Evolutionary conservation across 1,140 invertebrate species (phyloP).

Genomic region (Brachionus rotundiformis): DNA sequence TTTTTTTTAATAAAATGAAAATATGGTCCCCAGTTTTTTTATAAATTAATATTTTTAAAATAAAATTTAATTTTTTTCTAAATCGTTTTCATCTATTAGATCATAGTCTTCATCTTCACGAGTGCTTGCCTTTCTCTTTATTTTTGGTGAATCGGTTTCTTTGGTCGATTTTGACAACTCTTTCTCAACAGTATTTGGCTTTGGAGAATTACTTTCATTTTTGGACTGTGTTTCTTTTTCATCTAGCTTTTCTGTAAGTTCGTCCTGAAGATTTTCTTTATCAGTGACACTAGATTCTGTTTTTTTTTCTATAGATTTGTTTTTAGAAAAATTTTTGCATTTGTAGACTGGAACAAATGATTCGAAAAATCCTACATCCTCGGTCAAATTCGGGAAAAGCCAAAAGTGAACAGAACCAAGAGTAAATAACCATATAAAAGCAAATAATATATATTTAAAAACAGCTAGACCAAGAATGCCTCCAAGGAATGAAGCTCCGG

Average conservation of each 20-base stretch:
- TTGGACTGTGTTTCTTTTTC: background rate
- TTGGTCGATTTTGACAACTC: background rate
- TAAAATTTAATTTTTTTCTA: slow-evolving; percentile 25
- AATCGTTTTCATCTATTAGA: background rate
- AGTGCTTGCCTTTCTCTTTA: slow-evolving; percentile 10
- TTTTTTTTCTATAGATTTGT: slow-evolving; percentile 1
- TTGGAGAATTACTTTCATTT: background rate
- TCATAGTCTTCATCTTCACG: slow-evolving; percentile 27
- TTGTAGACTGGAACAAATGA: slow-evolving; percentile 95
- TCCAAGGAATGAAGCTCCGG: slow-evolving; percentile 87
- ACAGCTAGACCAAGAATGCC: slow-evolving; percentile 86
- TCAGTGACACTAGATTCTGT: background rate
- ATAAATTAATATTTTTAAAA: background rate
- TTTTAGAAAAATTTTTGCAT: background rate
- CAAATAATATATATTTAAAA: slow-evolving; percentile 80
- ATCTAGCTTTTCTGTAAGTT: background rate
- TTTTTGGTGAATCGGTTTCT: background rate
- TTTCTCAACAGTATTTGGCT: background rate
- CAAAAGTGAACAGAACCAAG: slow-evolving; percentile 90
- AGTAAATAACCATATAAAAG: slow-evolving; percentile 82
- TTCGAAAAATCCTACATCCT: slow-evolving; percentile 97
- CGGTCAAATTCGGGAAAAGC: slow-evolving; percentile 94
- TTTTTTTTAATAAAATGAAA: background rate
- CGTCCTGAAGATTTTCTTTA: background rate
- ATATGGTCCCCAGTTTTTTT: background rate